phyloP scores from a whole-genome alignment of 2,113 vertebrate genomes.

The Ptilorrhoa leucosticta region DNA sequence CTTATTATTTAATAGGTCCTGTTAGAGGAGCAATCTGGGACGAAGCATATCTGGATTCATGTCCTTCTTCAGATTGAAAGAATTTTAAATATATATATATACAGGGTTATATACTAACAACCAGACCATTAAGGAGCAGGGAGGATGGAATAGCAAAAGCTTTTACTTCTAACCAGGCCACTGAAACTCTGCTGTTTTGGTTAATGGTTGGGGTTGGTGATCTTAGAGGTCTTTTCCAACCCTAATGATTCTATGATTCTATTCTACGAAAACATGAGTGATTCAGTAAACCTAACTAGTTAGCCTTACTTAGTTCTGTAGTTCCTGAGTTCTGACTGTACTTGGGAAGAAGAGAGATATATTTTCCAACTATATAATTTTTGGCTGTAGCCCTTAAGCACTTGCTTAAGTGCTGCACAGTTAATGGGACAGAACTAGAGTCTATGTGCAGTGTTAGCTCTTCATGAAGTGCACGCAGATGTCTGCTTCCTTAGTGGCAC shows the following conservation, averaged over 20 bases:
- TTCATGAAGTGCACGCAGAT: accelerated
- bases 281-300: background rate
- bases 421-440: background rate
- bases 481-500: background rate
- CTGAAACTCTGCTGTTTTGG: background rate
- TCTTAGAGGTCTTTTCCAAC: background rate
- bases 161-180: background rate
- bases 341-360: background rate
- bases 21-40: background rate
- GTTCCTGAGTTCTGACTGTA: background rate
- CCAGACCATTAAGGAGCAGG: background rate
- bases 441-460: background rate
- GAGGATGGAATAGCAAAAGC: background rate
- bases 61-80: background rate
- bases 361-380: background rate
- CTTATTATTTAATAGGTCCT: background rate
- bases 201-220: background rate
- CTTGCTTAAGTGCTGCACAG: background rate
- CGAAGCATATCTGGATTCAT: background rate
- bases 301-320: background rate
- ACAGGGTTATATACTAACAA: background rate
- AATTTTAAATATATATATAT: background rate
- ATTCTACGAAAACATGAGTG: background rate
- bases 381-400: background rate
- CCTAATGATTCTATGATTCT: background rate